These are phyloP conservation scores for Dromiciops gliroides DNA, from an alignment of 2,113 vertebrate species.

Conservation along the genomic window DNA sequence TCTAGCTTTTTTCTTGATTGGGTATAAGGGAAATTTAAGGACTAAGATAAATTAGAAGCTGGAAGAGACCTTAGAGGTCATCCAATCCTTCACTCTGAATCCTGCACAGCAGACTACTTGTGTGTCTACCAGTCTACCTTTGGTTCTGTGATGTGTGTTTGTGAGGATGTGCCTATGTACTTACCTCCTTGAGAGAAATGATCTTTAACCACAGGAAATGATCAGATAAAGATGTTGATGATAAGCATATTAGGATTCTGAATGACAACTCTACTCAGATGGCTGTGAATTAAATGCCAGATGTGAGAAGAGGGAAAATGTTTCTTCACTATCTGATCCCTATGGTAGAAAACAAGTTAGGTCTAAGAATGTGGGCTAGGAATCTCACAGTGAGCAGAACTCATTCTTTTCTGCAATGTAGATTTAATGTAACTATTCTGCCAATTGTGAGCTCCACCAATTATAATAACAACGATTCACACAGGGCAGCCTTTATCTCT, in stretches of 20 bases:
- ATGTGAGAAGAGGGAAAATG: conserved; percentile 7
- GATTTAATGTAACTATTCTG: background rate
- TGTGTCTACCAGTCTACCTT: background rate
- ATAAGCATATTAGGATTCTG: background rate
- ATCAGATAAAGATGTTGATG: background rate
- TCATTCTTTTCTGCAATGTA: conserved; percentile 23
- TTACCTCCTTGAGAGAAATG: background rate
- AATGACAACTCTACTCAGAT: background rate
- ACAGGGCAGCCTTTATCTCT: conserved; percentile 14
- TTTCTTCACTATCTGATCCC: background rate
- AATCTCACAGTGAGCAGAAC: conserved; percentile 17
- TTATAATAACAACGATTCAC: background rate
- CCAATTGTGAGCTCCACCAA: conserved; percentile 36
- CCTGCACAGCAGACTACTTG: background rate
- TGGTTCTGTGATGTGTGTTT: no score
- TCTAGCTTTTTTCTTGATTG: background rate
- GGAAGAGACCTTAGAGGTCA: background rate
- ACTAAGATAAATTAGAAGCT: background rate
- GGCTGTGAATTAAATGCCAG: conserved; percentile 13
- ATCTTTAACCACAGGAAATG: background rate
- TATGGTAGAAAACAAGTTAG: conserved; percentile 20
- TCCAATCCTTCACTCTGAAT: no score
- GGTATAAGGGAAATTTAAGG: background rate
- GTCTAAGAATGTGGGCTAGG: conserved; percentile 9
- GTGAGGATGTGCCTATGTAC: background rate